These are phyloP conservation scores for Zaprionus nigranus DNA, from an alignment of 1,140 invertebrate species.

Conservation along the genomic window DNA sequence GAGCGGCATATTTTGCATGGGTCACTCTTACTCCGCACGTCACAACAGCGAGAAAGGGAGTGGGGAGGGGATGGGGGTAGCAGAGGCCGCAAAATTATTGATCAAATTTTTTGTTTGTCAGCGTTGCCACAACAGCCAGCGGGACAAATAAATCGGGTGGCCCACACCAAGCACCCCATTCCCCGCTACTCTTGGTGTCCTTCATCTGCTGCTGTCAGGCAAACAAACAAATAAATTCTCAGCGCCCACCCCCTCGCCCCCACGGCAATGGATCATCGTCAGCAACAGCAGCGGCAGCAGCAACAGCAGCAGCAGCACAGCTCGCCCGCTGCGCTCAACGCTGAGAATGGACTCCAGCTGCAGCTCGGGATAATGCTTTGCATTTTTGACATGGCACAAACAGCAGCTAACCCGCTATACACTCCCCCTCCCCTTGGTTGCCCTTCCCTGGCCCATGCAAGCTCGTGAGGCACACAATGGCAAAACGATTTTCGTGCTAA, in stretches of 20 bases:
- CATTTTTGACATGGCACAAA: conserved; percentile 30
- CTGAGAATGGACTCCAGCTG: conserved; percentile 16
- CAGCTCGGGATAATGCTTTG: conserved; percentile 32
- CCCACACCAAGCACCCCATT: not conserved
- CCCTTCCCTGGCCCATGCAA: not conserved
- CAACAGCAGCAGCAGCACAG: not conserved
- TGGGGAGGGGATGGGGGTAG: not conserved
- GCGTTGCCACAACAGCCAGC: conserved; percentile 59
- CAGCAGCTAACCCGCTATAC: conserved; percentile 1
- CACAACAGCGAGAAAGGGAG: not conserved
- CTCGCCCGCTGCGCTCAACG: conserved; percentile 10
- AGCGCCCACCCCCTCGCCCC: not conserved
- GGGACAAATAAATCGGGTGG: conserved; percentile 38
- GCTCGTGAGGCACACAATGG: conserved; percentile 54
- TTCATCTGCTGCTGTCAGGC: conserved; percentile 16
- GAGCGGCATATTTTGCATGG: conserved; percentile 22
- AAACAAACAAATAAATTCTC: conserved; percentile 67
- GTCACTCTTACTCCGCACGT: conserved; percentile 30
- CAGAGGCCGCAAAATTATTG: conserved; percentile 58
- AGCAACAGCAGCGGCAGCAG: not conserved
- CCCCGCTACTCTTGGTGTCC: not conserved
- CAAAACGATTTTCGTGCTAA: conserved; percentile 79
- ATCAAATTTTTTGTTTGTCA: conserved; percentile 69
- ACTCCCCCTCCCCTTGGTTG: not conserved
- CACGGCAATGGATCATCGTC: conserved; percentile 29